Base-by-base conservation (phyloP, 2,797 vertebrate genomes). In the Onychomys torridus region DNA sequence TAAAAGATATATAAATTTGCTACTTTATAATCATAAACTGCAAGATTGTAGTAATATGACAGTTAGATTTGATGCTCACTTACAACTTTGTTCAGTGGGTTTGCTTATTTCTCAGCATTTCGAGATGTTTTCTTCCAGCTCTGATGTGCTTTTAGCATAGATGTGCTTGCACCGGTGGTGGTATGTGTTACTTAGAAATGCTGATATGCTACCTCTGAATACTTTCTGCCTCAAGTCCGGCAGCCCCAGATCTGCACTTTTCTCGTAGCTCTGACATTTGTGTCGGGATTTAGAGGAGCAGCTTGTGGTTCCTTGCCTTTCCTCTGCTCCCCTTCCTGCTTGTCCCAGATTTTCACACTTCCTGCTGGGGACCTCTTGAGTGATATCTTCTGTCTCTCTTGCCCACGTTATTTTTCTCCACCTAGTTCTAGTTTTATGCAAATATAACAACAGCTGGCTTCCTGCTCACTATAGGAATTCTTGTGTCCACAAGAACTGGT, bases 21-120 rank as follows among this genome's bases (percentile, higher is more conserved):
- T 37, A 77, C 57, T 93, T 96, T 59, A 34, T 81, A 27, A 69
- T 73, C 52, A 82, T 87, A 96, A 90, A 86, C 57, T 88, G 2
- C 9, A 57, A 34, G 32, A 25, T 81, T 75, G 0, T 73, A 40
- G 67, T 92, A 59, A 34, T 71, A 7, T 89, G 43, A 67, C n/a
- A 71, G 16, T 92, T 69, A 93, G 17, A 19, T 81, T 6, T 17
- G 78, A 43, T 78, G n/a, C 57, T 90, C 79, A 40, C 34, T 79
- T 88, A 40, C 23, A 11, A 16, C 73, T 97, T 94, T 92, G 23
- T 75, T 94, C 63, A 71, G 2, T 93, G 12, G 49, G 29, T 11
- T 75, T 43, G 19, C 34, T 57, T 76, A 63, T 57, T 79, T 94
- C 23, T 69, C 92, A 57, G 84, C 55, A 11, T 52, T 75, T 90